Base-by-base conservation (phyloP, 1,140 invertebrate genomes). In the Anagrus nilaparvatae region DNA sequence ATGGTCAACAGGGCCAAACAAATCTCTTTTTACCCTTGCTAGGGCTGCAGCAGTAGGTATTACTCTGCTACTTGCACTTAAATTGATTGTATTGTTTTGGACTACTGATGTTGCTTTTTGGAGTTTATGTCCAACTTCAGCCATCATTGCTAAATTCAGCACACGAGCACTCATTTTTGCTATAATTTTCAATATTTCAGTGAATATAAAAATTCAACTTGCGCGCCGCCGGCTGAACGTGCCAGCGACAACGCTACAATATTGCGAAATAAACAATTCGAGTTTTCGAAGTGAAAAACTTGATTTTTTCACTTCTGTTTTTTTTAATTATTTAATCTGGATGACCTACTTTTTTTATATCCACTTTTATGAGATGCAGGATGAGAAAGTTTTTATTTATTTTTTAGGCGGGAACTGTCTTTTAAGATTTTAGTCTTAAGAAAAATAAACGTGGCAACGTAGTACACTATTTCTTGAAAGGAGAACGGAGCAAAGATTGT, bases 1-100 rank as follows among this genome's bases (percentile, higher is more conserved):
- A 46, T 71, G 71, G 49, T 74, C 69, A 4, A 71, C 69, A 3
- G 71, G 71, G 0, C 70, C 71, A 46, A 74, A 74, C n/a, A 74
- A 51, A 47, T 69, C 65, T 43, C 68, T 58, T 8, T 68, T 53
- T 4, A 72, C 67, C 10, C 64, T 59, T 0, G 64, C 65, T 4
- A 68, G 46, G 1, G 60, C 61, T 9, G 60, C 65, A 7, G 54
- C 53, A 38, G 46, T 61, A 33, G 66, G 64, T 8, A 44, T 51
- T 10, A 58, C 53, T 27, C 66, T 55, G 8, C 21, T 17, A 2
- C 25, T 34, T 8, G 7, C 8, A 4, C 33, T 27, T 4, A 20
- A 13, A 3, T 21, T 31, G 1, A 8, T 12, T 3, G 21, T 30
- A 9, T 24, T 34, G 10, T 23, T 19, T 27, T 21, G 34, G 19